phyloP scores from a whole-genome alignment of 2,113 vertebrate genomes.

The Trogon surrucura region DNA sequence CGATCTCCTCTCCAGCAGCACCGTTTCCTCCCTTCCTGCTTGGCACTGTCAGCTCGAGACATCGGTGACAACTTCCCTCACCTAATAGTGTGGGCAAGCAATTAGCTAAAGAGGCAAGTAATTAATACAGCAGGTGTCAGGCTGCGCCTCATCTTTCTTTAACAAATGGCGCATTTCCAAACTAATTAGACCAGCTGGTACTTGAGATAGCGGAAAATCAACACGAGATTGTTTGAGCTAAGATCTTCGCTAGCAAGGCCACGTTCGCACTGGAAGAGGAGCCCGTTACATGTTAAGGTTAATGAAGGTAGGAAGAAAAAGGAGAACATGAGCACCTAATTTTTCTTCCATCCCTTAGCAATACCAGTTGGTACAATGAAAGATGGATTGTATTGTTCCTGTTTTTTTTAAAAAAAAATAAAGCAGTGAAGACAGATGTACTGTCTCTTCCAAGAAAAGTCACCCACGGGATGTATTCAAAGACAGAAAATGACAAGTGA shows the following conservation, averaged over 20 bases:
- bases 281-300: not conserved
- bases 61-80: not conserved
- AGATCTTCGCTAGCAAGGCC: not conserved
- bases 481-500: not conserved
- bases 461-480: not conserved
- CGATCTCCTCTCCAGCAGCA: not conserved
- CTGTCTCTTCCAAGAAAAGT: not conserved
- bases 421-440: constrained; percentile 11
- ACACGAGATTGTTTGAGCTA: not conserved
- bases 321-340: not conserved
- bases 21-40: not conserved
- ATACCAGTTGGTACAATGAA: not conserved
- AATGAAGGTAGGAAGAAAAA: not conserved
- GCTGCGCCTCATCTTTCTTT: not conserved
- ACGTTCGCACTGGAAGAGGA: rapidly evolving
- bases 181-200: constrained; percentile 17
- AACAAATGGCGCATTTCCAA: not conserved
- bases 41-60: rapidly evolving
- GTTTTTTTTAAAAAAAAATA: not conserved
- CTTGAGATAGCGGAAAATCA: not conserved
- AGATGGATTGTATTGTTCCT: rapidly evolving
- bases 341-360: not conserved
- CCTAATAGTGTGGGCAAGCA: not conserved
- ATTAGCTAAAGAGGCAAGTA: constrained; percentile 37
- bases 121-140: constrained; percentile 49